These are phyloP conservation scores for Acromyrmex echinatior DNA, from an alignment of 1,140 invertebrate genomes.

Conservation along the genomic window DNA sequence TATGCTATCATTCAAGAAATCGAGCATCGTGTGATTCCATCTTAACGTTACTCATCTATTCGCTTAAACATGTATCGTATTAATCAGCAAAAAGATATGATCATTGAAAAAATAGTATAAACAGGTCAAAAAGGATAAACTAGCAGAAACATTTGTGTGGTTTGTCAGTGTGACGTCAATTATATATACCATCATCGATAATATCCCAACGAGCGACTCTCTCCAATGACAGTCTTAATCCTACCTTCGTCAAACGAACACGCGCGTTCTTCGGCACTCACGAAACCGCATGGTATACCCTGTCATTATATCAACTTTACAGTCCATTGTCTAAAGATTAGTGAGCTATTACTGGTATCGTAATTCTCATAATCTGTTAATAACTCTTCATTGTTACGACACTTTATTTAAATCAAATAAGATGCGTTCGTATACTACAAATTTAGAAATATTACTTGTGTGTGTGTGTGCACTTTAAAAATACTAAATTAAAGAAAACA, in stretches of 20 bases:
- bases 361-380: slow-evolving; percentile 23
- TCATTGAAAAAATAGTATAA: neutral
- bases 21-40: too few relatives aligned
- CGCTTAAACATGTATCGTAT: neutral
- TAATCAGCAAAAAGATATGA: neutral
- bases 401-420: neutral
- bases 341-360: neutral
- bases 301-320: neutral
- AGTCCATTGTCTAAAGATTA: neutral
- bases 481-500: neutral
- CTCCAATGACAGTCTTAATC: slow-evolving; percentile 61
- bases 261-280: slow-evolving; percentile 22
- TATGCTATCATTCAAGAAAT: too few relatives aligned
- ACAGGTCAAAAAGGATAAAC: neutral
- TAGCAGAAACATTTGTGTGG: slow-evolving; percentile 20
- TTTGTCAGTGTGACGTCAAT: slow-evolving; percentile 30
- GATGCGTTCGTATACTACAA: neutral
- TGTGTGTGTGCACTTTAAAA: neutral
- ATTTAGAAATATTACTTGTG: neutral
- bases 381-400: neutral
- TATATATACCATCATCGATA: neutral
- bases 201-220: slow-evolving; percentile 52
- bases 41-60: neutral
- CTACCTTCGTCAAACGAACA: slow-evolving; percentile 49
- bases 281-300: neutral